Base-by-base conservation (phyloP, 2,888 invertebrate species). In the Epinotia nisella region DNA sequence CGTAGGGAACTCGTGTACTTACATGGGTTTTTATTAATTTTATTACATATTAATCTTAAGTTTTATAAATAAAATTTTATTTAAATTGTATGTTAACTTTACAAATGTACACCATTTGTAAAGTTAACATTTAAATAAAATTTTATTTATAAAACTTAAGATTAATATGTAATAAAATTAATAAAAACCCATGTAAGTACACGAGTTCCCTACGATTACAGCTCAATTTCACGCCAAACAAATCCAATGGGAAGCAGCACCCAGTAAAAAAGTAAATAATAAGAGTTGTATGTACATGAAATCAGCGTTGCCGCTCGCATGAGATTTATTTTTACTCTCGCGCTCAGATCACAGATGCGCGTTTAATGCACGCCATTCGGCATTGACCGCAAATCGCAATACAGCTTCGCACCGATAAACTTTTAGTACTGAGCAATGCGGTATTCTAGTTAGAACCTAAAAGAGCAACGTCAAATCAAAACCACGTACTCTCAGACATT, bases 311-410 rank as follows among this genome's bases (percentile, higher is more conserved):
- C 29, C 41, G 69, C 53, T 29, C 51, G 60, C 29, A 68, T 58
- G 13, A 56, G 56, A 68, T 73, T 73, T 73, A 73, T 73, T 73
- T 73, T 73, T 68, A 58, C 69, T 73, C 73, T 58, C 68, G 62
- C 56, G 73, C 64, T 69, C 58, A 58, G 68, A 68, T 72, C 72
- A 72, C 73, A 73, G 62, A 73, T 73, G 73, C 58, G 72, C 56
- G 67, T 53, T 58, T 69, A 69, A 73, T 69, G 68, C 73, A 69
- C 58, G 64, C 62, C 24, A 53, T 58, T 73, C 68, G 68, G 35
- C 62, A 68, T 62, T 72, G 68, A 68, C 62, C 72, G 62, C 49
- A 24, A 56, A 68, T 58, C 72, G 62, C 49, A 24, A 56, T 72
- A 61, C 39, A 60, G 60, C 61, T 59, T 45, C 45, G 13, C 21